Evolutionary conservation across 2,888 invertebrate genomes (phyloP), one percentile per base, ranked within the genome.

Genomic region (Limnephilus marmoratus): DNA sequence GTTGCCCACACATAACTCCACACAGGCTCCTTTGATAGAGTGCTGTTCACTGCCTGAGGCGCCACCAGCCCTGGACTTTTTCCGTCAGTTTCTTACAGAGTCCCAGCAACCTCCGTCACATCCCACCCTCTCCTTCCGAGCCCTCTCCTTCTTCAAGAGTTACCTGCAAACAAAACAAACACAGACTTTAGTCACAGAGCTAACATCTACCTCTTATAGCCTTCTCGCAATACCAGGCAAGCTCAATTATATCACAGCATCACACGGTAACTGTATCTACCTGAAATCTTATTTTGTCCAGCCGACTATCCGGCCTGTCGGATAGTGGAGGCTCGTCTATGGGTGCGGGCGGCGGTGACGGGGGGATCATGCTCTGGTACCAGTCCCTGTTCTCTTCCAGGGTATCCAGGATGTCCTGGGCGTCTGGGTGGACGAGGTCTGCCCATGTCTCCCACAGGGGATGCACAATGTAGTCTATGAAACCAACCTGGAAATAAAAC

Each of bases 361-460:
- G 98, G 83, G 99, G 99, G 95, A 99, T 99, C 98, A 98, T 98
- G 95, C 98, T 98, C 95, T 98, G 98, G 96, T 98, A 99, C 98
- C 99, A 99, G 96, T 99, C 99, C 94, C 99, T 97, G 96, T 99
- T 99, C 96, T 99, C 99, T 96, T 99, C 99, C 94, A 99, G 97
- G 90, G 99, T 99, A 96, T 99, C 99, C 94, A 99, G 97, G 94
- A 99, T 99, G 94, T 99, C 98, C 96, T 99, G 99, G 90, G 99
- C 99, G 95, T 99, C 99, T 3, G 99, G 99, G 96, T 99, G 99
- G 88, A 99, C 99, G 94, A 99, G 97, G 95, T 99, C 99, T 18
- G 99, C 99, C 99, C 99, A 99, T 90, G 99, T 99, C 96, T 99
- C 99, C 99, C 99, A 99, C 93, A 99, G 96, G 3, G 99, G 99